Evolutionary conservation across 1,140 invertebrate species (phyloP).

Genomic region (Agrilus planipennis): DNA sequence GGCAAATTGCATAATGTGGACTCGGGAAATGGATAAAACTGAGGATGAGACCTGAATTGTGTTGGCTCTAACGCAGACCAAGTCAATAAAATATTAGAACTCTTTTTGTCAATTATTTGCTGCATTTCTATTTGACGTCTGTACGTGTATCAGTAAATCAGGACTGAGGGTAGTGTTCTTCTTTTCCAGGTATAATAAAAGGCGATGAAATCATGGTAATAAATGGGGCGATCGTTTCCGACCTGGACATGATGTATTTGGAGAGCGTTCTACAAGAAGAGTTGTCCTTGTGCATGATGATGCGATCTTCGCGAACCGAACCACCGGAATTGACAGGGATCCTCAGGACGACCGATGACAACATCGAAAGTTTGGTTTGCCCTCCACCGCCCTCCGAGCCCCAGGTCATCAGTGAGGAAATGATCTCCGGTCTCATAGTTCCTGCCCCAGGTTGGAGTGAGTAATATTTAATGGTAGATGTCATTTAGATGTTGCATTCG

Average conservation of each 20-base stretch:
- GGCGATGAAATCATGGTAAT: conserved; percentile 98
- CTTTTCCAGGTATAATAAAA: conserved; percentile 91
- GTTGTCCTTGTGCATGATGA: conserved; percentile 91
- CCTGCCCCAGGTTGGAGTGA: conserved; percentile 63
- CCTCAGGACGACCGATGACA: conserved; percentile 77
- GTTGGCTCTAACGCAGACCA: too few species aligned
- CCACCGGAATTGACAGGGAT: conserved; percentile 77
- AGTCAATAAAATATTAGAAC: too few species aligned
- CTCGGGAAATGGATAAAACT: too few species aligned
- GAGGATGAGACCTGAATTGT: too few species aligned
- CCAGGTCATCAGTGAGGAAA: conserved; percentile 86
- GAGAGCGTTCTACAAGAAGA: conserved; percentile 93
- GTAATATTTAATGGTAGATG: too few species aligned
- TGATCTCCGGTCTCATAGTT: conserved; percentile 90
- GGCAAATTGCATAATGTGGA: too few species aligned
- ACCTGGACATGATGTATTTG: conserved; percentile 98
- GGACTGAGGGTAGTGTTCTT: too few species aligned
- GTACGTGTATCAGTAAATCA: too few species aligned
- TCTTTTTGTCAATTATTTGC: too few species aligned
- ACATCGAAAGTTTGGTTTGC: conserved; percentile 90
- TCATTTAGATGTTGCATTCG: too few species aligned
- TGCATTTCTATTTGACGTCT: too few species aligned
- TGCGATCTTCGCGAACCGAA: conserved; percentile 90
- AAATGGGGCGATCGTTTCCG: conserved; percentile 93
- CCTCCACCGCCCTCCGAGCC: conserved; percentile 89